Evolutionary conservation across 2,113 vertebrate genomes (phyloP).

Genomic region (Propithecus coquereli): DNA sequence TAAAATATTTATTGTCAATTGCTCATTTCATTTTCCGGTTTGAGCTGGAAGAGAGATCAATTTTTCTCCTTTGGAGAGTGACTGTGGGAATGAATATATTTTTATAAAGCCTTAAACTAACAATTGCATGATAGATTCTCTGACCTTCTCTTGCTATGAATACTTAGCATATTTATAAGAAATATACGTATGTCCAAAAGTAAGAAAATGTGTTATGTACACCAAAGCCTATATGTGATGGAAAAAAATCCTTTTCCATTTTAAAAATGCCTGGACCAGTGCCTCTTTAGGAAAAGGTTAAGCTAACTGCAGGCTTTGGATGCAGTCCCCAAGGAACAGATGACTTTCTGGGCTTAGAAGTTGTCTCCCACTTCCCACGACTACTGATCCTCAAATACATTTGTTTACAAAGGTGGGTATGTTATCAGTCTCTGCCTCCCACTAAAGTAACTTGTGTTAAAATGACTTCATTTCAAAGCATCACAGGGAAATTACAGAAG

Average conservation of each 20-base stretch:
- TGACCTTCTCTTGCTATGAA: background rate
- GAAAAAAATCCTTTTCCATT: background rate
- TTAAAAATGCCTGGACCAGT: background rate
- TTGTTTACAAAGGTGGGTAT: conserved; percentile 39
- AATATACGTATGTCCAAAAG: background rate
- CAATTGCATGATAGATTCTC: background rate
- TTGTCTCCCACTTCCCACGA: background rate
- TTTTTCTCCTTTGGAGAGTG: background rate
- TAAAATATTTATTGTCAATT: conserved; percentile 20
- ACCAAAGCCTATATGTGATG: background rate
- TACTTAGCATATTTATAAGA: background rate
- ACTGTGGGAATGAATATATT: background rate
- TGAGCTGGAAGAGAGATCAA: conserved; percentile 39
- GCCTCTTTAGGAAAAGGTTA: background rate
- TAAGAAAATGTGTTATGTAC: background rate
- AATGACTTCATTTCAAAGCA: background rate
- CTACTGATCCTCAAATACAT: background rate
- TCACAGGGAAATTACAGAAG: conserved; percentile 11
- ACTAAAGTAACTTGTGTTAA: background rate
- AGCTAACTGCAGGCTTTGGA: background rate
- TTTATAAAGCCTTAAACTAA: conserved; percentile 33
- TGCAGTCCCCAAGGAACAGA: background rate
- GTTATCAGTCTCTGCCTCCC: background rate
- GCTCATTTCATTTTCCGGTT: conserved; percentile 31
- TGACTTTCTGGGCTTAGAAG: background rate